These are phyloP conservation scores for Myoxocephalus aenaeus DNA, from an alignment of 2,797 vertebrate species.

Conservation along the genomic window DNA sequence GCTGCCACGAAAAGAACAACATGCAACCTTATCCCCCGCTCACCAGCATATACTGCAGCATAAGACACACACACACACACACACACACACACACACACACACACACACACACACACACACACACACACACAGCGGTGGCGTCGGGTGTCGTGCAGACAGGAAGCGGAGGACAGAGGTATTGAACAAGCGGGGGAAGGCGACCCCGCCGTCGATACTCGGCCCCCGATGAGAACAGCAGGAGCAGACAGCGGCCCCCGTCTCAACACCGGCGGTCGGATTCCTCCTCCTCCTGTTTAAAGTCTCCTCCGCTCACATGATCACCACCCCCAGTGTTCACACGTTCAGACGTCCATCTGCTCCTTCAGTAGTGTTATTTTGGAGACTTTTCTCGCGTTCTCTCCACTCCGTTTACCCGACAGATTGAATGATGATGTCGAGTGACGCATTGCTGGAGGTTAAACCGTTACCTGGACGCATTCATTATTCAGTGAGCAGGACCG, in stretches of 20 bases:
- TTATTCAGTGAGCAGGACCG: no score
- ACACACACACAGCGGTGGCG: constrained; percentile 31
- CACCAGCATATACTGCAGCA: constrained; percentile 37
- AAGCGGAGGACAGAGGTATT: constrained; percentile 73
- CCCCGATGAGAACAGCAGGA: constrained; percentile 50
- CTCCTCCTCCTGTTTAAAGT: not conserved
- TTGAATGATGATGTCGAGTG: not conserved
- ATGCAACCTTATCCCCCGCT: constrained; percentile 52
- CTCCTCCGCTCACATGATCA: not conserved
- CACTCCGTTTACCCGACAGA: not conserved
- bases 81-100: constrained; percentile 12
- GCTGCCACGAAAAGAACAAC: constrained; percentile 52
- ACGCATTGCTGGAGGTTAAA: not conserved
- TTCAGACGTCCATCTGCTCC: not conserved
- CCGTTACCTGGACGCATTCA: no score
- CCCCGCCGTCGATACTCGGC: constrained; percentile 74
- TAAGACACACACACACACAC: constrained; percentile 10
- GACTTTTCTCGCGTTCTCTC: no score
- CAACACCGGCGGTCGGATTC: constrained; percentile 34
- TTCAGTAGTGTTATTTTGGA: not conserved
- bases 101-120: constrained; percentile 15
- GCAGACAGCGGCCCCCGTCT: constrained; percentile 53
- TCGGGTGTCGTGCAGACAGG: constrained; percentile 74
- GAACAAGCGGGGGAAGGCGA: constrained; percentile 75
- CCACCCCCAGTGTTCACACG: not conserved